Base-by-base conservation (phyloP, 2,113 vertebrate species). In the Scolopax mira region DNA sequence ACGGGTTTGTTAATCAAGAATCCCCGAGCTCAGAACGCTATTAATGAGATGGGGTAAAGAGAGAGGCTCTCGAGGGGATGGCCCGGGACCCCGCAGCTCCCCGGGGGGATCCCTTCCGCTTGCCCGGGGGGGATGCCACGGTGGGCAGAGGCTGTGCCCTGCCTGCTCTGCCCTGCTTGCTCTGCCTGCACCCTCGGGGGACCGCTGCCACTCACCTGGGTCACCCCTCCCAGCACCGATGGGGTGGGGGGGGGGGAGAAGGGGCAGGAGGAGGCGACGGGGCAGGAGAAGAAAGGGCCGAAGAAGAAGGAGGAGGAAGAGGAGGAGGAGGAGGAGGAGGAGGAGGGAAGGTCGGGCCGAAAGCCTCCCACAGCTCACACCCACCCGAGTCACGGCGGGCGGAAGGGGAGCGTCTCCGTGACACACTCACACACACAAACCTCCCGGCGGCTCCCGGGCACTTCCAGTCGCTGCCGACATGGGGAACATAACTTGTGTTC, bases 401-500 rank as follows among this genome's bases (percentile, higher is more conserved):
- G 84, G 84, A 54, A 92, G 61, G 77, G 71, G 88, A 85, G 74
- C 39, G 77, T 9, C 62, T 39, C 80, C 48, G 31, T 35, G 94
- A 78, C 79, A 79, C 85, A 30, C 19, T 16, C 55, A 12, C 13
- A 22, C 41, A 5, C 8, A 2, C 37, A 4, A n/a, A n/a, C 42
- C 55, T 57, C 55, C 46, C 55, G 14, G 49, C 41, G 4, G 22
- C 49, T 24, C 18, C 78, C 1, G 37, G 67, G 44, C 5, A n/a
- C 28, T 11, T 13, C 44, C 83, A 11, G 72, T 10, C 14, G 48
- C 49, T 27, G 18, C 52, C 46, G 33, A 33, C 60, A 98, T 98
- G 98, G 98, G 98, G 93, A 98, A 98, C 96, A 92, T 95, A 28
- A 81, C 97, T 14, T 98, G 98, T 1, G 93, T 98, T 18, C 98